phyloP scores from a whole-genome alignment of 2,797 vertebrate genomes.

The Danio jaintianensis region DNA sequence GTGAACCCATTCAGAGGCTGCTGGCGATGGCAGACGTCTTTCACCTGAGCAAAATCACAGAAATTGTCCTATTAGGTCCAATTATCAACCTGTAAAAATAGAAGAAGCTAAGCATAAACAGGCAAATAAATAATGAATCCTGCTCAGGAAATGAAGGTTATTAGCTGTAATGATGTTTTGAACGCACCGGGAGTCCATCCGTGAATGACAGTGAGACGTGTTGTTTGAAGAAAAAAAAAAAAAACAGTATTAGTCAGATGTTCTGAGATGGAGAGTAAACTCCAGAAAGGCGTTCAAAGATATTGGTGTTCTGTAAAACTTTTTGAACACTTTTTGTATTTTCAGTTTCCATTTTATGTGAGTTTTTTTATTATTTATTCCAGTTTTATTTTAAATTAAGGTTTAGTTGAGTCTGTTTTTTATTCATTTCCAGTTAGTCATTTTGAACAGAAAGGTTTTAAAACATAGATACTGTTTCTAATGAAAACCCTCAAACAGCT shows the following conservation, averaged over 20 bases:
- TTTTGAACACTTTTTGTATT: not conserved
- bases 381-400: too few species aligned
- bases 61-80: slow-evolving; percentile 55
- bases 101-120: slow-evolving; percentile 42
- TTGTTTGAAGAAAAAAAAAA: slow-evolving; percentile 26
- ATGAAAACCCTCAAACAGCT: too few species aligned
- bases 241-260: slow-evolving; percentile 5
- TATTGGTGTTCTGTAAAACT: not conserved
- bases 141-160: slow-evolving; percentile 62
- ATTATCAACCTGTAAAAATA: slow-evolving; percentile 62
- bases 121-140: slow-evolving; percentile 49
- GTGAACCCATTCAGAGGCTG: slow-evolving; percentile 14
- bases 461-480: too few species aligned
- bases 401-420: too few species aligned
- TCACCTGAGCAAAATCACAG: slow-evolving; percentile 27
- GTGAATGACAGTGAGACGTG: slow-evolving; percentile 40
- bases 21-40: slow-evolving; percentile 34
- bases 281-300: not conserved
- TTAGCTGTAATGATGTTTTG: slow-evolving; percentile 56
- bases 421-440: too few species aligned
- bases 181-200: slow-evolving; percentile 32
- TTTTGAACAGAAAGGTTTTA: too few species aligned
- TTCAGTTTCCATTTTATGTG: too few species aligned
- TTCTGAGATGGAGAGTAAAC: not conserved
- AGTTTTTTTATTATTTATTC: too few species aligned